Evolutionary conservation across 1,140 invertebrate genomes (phyloP).

Genomic region (Euwallacea fornicatus): DNA sequence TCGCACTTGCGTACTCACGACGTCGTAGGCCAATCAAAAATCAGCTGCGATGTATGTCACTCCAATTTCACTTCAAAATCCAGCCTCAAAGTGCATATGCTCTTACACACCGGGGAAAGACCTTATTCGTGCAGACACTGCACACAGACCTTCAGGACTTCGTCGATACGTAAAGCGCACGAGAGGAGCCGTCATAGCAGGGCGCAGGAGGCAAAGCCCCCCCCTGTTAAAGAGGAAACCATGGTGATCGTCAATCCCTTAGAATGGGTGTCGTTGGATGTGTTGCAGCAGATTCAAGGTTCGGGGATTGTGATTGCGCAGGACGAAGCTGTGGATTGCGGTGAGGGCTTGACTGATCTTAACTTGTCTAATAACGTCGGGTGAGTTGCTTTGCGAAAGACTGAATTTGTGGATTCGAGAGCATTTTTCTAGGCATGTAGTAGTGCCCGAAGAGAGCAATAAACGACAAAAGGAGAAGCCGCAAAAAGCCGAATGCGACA

Average conservation of each 20-base stretch:
- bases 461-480: constrained; percentile 3
- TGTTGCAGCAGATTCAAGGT: neutral
- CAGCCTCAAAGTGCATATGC: constrained; percentile 72
- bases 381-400: neutral
- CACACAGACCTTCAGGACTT: constrained; percentile 66
- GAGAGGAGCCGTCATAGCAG: constrained; percentile 20
- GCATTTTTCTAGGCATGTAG: too few species aligned
- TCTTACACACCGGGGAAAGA: constrained; percentile 56
- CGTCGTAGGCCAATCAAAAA: constrained; percentile 55
- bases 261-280: neutral
- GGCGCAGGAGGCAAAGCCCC: neutral
- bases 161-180: constrained; percentile 69
- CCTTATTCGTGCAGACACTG: constrained; percentile 64
- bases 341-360: too few species aligned
- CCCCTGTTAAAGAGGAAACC: neutral
- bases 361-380: neutral
- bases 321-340: neutral
- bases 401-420: too few species aligned
- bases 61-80: constrained; percentile 64
- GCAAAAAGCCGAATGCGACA: constrained; percentile 44
- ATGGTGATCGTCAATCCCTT: neutral
- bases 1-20: constrained; percentile 65
- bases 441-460: neutral
- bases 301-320: neutral
- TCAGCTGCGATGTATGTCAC: constrained; percentile 63